These are phyloP conservation scores for Crotalus horridus DNA, from an alignment of 2,113 vertebrate species.

Conservation along the genomic window DNA sequence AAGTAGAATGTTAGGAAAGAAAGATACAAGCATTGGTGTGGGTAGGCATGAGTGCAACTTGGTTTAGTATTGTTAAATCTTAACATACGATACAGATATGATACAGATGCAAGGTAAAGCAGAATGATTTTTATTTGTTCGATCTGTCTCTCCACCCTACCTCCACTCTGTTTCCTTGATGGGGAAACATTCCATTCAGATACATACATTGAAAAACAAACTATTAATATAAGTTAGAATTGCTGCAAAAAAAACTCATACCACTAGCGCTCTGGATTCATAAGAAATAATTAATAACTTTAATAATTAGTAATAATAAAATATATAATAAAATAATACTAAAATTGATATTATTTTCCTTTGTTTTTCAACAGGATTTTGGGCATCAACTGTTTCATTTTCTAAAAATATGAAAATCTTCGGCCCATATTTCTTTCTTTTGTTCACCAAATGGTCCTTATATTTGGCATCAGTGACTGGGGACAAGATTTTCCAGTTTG, in stretches of 20 bases:
- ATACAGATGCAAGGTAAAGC: neutral
- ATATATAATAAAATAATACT: neutral
- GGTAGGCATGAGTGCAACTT: neutral
- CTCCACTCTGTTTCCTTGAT: neutral
- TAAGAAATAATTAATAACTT: neutral
- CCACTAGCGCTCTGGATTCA: neutral
- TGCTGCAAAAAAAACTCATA: neutral
- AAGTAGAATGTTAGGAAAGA: neutral
- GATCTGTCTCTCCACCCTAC: neutral
- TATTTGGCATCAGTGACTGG: accelerated
- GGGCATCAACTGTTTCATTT: neutral
- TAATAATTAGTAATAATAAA: neutral
- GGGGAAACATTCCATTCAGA: neutral
- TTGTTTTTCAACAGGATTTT: neutral
- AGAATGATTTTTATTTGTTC: neutral
- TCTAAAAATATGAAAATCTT: slow-evolving; percentile 55
- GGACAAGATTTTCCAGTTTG: slow-evolving; percentile 46
- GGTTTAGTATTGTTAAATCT: neutral
- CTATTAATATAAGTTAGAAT: neutral
- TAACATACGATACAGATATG: no score
- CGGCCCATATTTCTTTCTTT: slow-evolving; percentile 39
- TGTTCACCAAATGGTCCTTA: slow-evolving; percentile 7
- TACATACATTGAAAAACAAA: neutral
- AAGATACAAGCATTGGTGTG: neutral
- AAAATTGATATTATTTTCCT: neutral